Percentiles rank a stretch among this genome's conserved stretches.
Evolutionary conservation across 2,113 vertebrate genomes (phyloP).

Genomic region (Laticauda colubrina): DNA sequence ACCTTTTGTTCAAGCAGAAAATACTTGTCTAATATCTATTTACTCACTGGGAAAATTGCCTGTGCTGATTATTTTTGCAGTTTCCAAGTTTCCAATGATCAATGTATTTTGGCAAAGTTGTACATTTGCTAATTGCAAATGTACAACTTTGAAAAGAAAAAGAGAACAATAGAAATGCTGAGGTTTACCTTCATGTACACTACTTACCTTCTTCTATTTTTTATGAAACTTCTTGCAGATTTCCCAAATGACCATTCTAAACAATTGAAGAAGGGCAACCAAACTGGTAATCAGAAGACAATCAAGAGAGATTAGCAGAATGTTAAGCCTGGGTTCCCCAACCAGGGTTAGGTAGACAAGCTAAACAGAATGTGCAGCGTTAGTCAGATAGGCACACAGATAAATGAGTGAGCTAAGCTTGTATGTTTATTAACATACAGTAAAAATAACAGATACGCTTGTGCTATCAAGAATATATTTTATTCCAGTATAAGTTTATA

Average conservation of each 20-base stretch:
- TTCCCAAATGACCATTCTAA: constrained; percentile 46
- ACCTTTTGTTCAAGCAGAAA: neutral
- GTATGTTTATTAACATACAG: no score
- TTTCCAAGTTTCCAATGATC: constrained; percentile 31
- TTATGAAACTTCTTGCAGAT: constrained; percentile 48
- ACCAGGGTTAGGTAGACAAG: no score
- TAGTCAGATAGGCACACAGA: no score
- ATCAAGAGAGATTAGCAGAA: constrained; percentile 53
- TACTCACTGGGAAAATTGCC: neutral
- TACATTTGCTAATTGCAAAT: constrained; percentile 40
- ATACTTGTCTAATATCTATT: neutral
- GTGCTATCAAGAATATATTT: no score
- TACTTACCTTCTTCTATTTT: constrained; percentile 27
- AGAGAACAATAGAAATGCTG: neutral
- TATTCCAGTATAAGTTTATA: no score
- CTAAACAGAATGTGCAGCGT: no score
- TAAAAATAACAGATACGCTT: no score
- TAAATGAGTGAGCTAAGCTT: no score
- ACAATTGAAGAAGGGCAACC: constrained; percentile 41
- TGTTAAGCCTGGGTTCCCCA: no score
- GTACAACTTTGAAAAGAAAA: neutral
- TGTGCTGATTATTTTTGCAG: constrained; percentile 23
- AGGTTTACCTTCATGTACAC: constrained; percentile 25
- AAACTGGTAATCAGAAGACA: constrained; percentile 46
- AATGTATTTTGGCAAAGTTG: neutral